Percentiles rank a stretch among this genome's conserved stretches.
Conservation (phyloP, 2,113 vertebrate species). For the Corydoras maculifer region DNA sequence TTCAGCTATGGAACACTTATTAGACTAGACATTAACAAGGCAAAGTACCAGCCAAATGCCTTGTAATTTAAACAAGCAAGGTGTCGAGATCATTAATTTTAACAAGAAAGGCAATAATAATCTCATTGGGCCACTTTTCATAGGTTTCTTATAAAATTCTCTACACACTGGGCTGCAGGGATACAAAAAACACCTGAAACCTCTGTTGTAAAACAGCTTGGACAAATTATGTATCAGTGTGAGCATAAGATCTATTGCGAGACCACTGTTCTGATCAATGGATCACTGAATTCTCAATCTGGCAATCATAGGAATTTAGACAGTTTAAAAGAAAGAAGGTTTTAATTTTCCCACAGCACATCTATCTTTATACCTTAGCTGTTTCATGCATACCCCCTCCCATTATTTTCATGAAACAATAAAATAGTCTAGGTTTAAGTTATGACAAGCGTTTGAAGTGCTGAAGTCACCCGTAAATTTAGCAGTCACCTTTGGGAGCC, state of each 20-base stretch:
- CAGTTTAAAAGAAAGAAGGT: too few relatives aligned
- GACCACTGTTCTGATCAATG: too few relatives aligned
- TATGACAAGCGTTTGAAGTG: constrained; percentile 89
- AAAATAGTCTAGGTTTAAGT: constrained; percentile 52
- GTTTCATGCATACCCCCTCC: too few relatives aligned
- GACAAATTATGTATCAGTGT: constrained; percentile 19
- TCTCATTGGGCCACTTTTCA: constrained; percentile 45
- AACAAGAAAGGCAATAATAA: constrained; percentile 49
- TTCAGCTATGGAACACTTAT: constrained; percentile 42
- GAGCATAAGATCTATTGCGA: too few relatives aligned
- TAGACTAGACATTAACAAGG: constrained; percentile 59
- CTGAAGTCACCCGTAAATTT: constrained; percentile 88
- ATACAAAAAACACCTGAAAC: not conserved
- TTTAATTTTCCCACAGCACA: too few relatives aligned
- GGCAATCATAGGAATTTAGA: too few relatives aligned
- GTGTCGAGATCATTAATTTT: constrained; percentile 59
- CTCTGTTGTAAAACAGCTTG: too few relatives aligned
- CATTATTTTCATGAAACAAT: too few relatives aligned
- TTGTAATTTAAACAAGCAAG: constrained; percentile 51
- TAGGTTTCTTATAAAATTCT: constrained; percentile 13
- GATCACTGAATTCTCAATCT: too few relatives aligned
- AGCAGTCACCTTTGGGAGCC: constrained; percentile 79
- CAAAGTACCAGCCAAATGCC: constrained; percentile 44
- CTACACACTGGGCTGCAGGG: not conserved
- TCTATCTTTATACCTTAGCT: too few relatives aligned